phyloP scores from a whole-genome alignment of 2,888 invertebrate species.

The Polyommatus iphigenia region DNA sequence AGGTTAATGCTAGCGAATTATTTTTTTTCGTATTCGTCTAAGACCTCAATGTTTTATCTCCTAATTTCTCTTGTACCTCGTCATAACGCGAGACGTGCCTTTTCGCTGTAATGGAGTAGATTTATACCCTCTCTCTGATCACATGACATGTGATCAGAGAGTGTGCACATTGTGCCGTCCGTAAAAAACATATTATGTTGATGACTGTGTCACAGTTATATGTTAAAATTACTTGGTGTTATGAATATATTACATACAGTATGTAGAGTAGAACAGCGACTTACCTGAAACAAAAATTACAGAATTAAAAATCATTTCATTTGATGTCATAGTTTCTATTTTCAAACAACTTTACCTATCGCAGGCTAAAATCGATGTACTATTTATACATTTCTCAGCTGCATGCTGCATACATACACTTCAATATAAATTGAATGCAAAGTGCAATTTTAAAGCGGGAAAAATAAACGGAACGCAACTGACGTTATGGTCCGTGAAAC shows the following conservation, averaged over 20 bases:
- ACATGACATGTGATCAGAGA: too few relatives aligned
- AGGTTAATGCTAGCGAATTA: too few relatives aligned
- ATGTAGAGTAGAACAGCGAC: not conserved
- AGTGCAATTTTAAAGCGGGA: constrained; percentile 30
- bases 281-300: constrained; percentile 28
- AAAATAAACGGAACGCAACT: constrained; percentile 35
- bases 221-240: not conserved
- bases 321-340: not conserved
- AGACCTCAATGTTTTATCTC: not conserved
- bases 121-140: constrained; percentile 9
- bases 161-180: too few relatives aligned
- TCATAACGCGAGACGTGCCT: not conserved
- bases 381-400: not conserved
- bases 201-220: not conserved
- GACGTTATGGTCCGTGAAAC: constrained; percentile 62
- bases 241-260: not conserved
- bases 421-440: constrained; percentile 31
- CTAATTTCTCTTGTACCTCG: not conserved
- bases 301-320: not conserved
- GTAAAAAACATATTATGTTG: constrained; percentile 19
- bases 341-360: not conserved
- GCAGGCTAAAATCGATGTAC: not conserved
- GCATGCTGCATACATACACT: not conserved
- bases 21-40: too few relatives aligned
- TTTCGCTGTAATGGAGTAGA: not conserved